phyloP scores from a whole-genome alignment of 2,888 invertebrate species.

The Sabatieria punctata region DNA sequence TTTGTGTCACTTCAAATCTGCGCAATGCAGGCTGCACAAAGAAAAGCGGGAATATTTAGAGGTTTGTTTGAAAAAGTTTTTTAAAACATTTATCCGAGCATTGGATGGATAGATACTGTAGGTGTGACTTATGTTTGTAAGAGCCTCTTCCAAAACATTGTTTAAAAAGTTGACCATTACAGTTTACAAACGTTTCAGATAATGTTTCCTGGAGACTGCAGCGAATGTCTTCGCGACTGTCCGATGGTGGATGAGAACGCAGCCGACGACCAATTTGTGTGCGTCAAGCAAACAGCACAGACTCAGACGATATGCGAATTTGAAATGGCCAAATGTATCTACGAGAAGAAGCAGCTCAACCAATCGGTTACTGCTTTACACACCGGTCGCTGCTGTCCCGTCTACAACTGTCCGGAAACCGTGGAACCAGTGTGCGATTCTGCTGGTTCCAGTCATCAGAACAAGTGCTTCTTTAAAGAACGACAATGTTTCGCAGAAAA shows the following conservation, averaged over 20 bases:
- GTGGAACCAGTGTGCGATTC: conserved; percentile 23
- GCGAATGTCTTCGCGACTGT: not conserved
- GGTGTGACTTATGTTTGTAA: no score
- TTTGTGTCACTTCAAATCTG: no score
- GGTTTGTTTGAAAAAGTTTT: no score
- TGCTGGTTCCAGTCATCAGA: conserved; percentile 20
- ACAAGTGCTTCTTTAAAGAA: conserved; percentile 23
- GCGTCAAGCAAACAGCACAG: not conserved
- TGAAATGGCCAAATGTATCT: conserved; percentile 1
- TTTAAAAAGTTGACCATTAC: no score
- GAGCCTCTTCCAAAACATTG: no score
- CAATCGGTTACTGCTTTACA: not conserved
- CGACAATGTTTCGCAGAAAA: no score
- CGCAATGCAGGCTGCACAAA: no score
- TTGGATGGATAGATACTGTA: no score
- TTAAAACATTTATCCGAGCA: no score
- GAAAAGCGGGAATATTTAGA: no score
- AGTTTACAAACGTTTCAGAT: conserved; percentile 3
- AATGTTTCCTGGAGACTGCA: not conserved
- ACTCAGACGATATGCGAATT: conserved; percentile 1
- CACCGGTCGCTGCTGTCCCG: not conserved
- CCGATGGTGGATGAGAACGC: not conserved
- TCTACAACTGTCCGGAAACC: conserved; percentile 14
- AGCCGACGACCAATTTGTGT: not conserved
- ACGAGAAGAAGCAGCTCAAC: not conserved